Conservation (phyloP, 1,140 invertebrate species). For the Drosophila triauraria region DNA sequence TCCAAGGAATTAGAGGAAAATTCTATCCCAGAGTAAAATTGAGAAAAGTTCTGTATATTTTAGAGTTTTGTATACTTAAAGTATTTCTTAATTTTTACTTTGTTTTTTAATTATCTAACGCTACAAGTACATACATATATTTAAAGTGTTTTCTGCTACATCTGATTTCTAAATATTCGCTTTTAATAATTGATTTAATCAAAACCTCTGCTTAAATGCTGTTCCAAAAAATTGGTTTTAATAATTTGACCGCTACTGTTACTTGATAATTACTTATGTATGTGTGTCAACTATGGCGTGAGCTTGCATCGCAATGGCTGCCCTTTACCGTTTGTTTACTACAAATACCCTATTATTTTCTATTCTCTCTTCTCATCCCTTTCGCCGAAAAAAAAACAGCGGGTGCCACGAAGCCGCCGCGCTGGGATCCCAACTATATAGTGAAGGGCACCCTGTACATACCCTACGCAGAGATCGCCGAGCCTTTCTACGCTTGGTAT, state of each 20-base stretch:
- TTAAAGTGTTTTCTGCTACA: too few species aligned
- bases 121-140: too few species aligned
- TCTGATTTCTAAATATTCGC: too few species aligned
- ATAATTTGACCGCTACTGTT: slow-evolving; percentile 3
- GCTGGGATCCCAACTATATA: slow-evolving; percentile 90
- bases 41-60: not conserved
- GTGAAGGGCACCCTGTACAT: slow-evolving; percentile 92
- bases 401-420: slow-evolving; percentile 86
- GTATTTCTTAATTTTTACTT: not conserved
- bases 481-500: slow-evolving; percentile 95
- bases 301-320: slow-evolving; percentile 48
- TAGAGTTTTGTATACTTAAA: not conserved
- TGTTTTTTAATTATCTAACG: not conserved
- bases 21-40: not conserved
- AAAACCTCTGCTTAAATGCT: not conserved
- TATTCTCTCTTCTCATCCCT: not conserved
- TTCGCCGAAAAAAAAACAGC: slow-evolving; percentile 25
- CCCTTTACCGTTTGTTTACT: slow-evolving; percentile 53
- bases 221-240: not conserved
- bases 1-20: not conserved
- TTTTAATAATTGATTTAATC: not conserved
- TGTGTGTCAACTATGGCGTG: slow-evolving; percentile 38
- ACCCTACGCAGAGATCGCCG: slow-evolving; percentile 96
- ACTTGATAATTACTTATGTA: not conserved
- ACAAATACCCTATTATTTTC: slow-evolving; percentile 26